Conservation (phyloP, 1,140 invertebrate species). For the Zaprionus camerounensis region DNA sequence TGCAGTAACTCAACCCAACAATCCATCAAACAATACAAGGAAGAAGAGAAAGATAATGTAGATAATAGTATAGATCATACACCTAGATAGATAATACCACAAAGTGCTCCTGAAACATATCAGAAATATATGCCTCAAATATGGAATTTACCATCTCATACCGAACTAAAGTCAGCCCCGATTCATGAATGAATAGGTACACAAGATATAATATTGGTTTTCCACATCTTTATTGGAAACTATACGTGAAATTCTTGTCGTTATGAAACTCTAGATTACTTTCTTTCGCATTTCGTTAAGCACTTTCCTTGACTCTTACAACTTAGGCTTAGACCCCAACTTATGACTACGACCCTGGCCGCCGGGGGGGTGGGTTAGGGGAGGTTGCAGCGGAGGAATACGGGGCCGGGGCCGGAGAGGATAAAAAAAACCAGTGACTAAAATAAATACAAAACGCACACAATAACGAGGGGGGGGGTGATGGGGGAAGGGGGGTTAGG, state of each 20-base stretch:
- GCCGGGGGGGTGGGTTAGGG: not conserved
- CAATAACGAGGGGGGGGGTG: conserved; percentile 11
- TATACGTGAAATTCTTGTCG: conserved; percentile 12
- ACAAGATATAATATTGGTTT: not conserved
- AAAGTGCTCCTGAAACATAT: too few relatives aligned
- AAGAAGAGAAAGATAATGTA: too few relatives aligned
- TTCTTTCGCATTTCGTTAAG: conserved; percentile 12
- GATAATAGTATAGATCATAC: too few relatives aligned
- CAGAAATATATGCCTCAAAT: too few relatives aligned
- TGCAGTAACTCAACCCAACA: too few relatives aligned
- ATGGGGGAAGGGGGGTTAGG: not conserved
- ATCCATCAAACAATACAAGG: too few relatives aligned
- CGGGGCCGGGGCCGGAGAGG: not conserved
- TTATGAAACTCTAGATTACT: conserved; percentile 15
- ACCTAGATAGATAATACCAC: too few relatives aligned
- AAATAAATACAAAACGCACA: conserved; percentile 71
- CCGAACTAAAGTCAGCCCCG: too few relatives aligned
- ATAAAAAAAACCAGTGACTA: conserved; percentile 65
- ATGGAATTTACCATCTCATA: not conserved
- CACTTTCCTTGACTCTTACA: conserved; percentile 67
- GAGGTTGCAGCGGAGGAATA: not conserved
- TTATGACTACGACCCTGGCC: conserved; percentile 50
- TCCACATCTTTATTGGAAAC: conserved; percentile 23
- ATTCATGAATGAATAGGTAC: too few relatives aligned
- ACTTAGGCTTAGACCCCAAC: conserved; percentile 60